phyloP scores from a whole-genome alignment of 2,113 vertebrate genomes.

The Cryptotis parvus region DNA sequence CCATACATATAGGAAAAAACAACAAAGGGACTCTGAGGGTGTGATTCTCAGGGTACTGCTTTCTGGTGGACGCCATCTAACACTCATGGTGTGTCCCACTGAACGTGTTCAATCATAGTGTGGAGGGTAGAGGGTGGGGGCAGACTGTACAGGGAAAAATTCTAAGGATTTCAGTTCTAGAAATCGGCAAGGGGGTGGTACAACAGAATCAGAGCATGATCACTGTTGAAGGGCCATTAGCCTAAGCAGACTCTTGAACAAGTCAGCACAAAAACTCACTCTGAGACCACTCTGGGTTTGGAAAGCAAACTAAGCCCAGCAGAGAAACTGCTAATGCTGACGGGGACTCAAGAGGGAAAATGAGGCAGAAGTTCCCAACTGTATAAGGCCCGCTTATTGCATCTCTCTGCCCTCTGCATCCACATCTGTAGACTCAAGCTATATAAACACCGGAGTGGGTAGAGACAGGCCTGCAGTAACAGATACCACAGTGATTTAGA shows the following conservation, averaged over 20 bases:
- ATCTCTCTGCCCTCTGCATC: neutral
- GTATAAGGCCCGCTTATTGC: neutral
- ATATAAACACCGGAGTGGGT: neutral
- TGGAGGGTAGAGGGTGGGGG: neutral
- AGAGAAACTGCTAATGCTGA: neutral
- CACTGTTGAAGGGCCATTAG: neutral
- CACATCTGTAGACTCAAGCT: neutral
- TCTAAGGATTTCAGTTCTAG: neutral
- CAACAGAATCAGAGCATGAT: neutral
- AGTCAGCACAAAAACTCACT: no score
- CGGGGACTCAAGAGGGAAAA: neutral
- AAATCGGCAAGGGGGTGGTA: neutral
- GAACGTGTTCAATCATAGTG: no score
- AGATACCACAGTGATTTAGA: neutral
- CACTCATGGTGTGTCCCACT: no score
- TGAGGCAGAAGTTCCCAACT: neutral
- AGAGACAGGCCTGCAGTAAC: neutral
- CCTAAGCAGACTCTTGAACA: slow-evolving; percentile 30
- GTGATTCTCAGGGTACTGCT: neutral
- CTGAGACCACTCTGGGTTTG: neutral
- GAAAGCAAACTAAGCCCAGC: neutral
- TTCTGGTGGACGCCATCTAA: neutral
- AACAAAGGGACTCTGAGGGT: no score
- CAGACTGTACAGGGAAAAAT: neutral
- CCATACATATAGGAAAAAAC: neutral